phyloP scores from a whole-genome alignment of 2,888 invertebrate species.

The Melanotus villosus region DNA sequence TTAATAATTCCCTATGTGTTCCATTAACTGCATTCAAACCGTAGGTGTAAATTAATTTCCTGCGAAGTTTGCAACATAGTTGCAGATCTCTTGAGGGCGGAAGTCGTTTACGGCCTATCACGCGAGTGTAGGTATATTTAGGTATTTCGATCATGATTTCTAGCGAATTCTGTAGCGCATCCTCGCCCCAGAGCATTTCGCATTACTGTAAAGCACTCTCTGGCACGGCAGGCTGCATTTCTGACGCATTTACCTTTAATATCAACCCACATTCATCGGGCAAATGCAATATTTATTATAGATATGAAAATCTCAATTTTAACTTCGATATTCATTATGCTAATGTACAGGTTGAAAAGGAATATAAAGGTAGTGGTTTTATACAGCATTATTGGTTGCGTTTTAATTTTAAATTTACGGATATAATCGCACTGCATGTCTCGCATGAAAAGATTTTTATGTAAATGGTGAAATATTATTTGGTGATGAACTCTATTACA shows the following conservation, averaged over 20 bases:
- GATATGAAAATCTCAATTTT: too few species aligned
- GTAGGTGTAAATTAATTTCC: constrained; percentile 27
- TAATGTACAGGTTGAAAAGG: too few species aligned
- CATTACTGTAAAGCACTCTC: constrained; percentile 1
- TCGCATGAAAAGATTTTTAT: too few species aligned
- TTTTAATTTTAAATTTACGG: too few species aligned
- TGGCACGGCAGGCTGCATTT: constrained; percentile 13
- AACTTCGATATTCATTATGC: too few species aligned
- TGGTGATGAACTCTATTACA: too few species aligned
- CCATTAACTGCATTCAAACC: constrained; percentile 11
- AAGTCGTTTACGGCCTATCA: constrained; percentile 22
- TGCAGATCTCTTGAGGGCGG: constrained; percentile 16
- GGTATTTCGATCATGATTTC: constrained; percentile 23
- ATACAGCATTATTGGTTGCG: too few species aligned
- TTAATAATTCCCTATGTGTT: constrained; percentile 1
- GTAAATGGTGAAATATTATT: too few species aligned
- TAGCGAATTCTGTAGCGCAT: constrained; percentile 11
- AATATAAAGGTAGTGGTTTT: too few species aligned
- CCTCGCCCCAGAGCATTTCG: constrained; percentile 20
- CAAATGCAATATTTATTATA: too few species aligned
- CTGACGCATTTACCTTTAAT: constrained; percentile 3
- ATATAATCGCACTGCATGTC: too few species aligned
- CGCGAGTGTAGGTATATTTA: constrained; percentile 16
- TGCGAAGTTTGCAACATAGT: constrained; percentile 13
- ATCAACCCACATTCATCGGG: neutral